Base-by-base conservation (phyloP, 2,888 invertebrate species). In the Halocaridina rubra region DNA sequence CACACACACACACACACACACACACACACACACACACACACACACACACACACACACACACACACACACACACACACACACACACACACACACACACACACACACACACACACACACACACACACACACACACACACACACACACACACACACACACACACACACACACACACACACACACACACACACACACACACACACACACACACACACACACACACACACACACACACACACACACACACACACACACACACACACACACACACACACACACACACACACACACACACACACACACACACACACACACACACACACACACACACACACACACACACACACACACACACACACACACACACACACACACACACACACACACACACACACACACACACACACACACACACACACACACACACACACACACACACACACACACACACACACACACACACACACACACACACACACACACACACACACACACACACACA, bases 81-180 rank as follows among this genome's bases (percentile, higher is more conserved):
- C 24, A 67, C 67, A 67, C 67, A 67, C 67, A 67, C 67, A 67
- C 67, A 67, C 10, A 24, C 67, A 67, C 10, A 67, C n/a, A n/a
- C n/a, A n/a, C n/a, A n/a, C n/a, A 53, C n/a, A 16, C 53, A 53
- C 53, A n/a, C n/a, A 1, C 53, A 53, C 53, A 53, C 0, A 16
- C 61, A 61, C 61, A 61, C 19, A 19, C 24, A 24, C 24, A 61
- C n/a, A n/a, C n/a, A n/a, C n/a, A n/a, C n/a, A n/a, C n/a, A n/a
- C n/a, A n/a, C n/a, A n/a, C n/a, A 8, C 8, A 61, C 61, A 61
- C 61, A 61, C 61, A 61, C 61, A 61, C 61, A 61, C 61, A 61
- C 61, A 61, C 61, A 61, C 61, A 61, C 61, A 61, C 61, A 61
- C 61, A 61, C 61, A 61, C 61, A 61, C 61, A 61, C 61, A n/a